These are phyloP conservation scores for Dendrophyllia cribrosa DNA, from an alignment of 64 coral and sea anemone species.

Conservation along the genomic window DNA sequence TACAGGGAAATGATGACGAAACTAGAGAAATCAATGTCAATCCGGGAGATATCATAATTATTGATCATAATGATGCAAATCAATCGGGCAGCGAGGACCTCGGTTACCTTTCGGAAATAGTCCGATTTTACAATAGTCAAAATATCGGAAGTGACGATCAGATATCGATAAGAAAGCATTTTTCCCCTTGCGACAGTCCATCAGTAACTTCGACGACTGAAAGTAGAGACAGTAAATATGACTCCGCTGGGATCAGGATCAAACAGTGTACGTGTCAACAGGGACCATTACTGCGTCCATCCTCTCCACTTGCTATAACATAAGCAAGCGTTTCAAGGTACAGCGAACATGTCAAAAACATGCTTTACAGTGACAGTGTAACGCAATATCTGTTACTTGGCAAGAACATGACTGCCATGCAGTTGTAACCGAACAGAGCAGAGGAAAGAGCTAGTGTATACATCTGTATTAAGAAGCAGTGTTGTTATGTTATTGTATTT, in stretches of 20 bases:
- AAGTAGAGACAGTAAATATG: slow-evolving; percentile 51
- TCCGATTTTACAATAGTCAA: slow-evolving; percentile 90
- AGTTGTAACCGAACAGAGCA: too few relatives aligned
- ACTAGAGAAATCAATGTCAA: slow-evolving; percentile 87
- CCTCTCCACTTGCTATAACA: not conserved
- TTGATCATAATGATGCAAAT: slow-evolving; percentile 84
- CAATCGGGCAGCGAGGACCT: slow-evolving; percentile 80
- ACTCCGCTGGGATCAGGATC: not conserved
- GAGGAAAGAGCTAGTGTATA: too few relatives aligned
- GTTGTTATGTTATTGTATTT: too few relatives aligned
- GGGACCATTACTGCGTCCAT: not conserved
- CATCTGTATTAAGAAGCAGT: too few relatives aligned
- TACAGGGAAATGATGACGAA: slow-evolving; percentile 71
- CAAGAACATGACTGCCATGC: too few relatives aligned
- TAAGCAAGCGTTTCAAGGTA: not conserved
- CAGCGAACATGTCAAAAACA: too few relatives aligned
- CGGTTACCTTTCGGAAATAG: slow-evolving; percentile 91
- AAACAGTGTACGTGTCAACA: slow-evolving; percentile 37
- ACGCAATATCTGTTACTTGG: too few relatives aligned
- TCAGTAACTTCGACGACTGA: slow-evolving; percentile 82
- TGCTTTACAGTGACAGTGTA: too few relatives aligned
- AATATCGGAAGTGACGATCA: slow-evolving; percentile 82
- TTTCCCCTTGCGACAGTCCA: slow-evolving; percentile 71
- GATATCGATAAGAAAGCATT: slow-evolving; percentile 73
- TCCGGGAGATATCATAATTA: slow-evolving; percentile 92